Conservation (phyloP, 2,797 vertebrate species). For the Acrossocheilus fasciatus region DNA sequence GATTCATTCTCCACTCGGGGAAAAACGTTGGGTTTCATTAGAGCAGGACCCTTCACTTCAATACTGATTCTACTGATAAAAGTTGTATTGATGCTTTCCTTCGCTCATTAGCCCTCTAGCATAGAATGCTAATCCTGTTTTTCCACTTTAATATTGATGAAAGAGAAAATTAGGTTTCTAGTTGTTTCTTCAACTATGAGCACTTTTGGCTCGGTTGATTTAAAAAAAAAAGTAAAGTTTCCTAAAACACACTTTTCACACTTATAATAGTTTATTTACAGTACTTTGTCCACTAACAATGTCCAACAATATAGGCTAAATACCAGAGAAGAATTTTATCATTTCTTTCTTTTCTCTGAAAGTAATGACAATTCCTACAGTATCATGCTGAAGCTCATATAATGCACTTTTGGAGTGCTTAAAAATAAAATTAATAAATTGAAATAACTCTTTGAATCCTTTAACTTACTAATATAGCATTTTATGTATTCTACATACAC, state of each 20-base stretch:
- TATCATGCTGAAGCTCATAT: background rate
- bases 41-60: constrained; percentile 35
- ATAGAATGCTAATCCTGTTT: constrained; percentile 10
- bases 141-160: background rate
- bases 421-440: background rate
- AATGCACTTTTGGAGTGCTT: background rate
- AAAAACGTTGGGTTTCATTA: constrained; percentile 47
- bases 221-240: background rate
- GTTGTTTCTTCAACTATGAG: background rate
- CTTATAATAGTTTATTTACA: background rate
- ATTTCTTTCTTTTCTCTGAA: background rate
- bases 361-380: too few relatives aligned
- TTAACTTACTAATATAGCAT: background rate
- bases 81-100: constrained; percentile 27
- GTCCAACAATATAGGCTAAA: background rate
- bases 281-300: background rate
- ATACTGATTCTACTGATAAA: constrained; percentile 30
- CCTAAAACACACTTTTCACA: background rate
- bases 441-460: background rate
- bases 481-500: background rate
- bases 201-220: background rate
- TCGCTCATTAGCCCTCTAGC: constrained; percentile 14
- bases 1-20: constrained; percentile 43
- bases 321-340: background rate
- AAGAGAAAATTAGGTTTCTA: background rate